phyloP scores from a whole-genome alignment of 2,113 vertebrate species.

The Bolborhynchus lineola region DNA sequence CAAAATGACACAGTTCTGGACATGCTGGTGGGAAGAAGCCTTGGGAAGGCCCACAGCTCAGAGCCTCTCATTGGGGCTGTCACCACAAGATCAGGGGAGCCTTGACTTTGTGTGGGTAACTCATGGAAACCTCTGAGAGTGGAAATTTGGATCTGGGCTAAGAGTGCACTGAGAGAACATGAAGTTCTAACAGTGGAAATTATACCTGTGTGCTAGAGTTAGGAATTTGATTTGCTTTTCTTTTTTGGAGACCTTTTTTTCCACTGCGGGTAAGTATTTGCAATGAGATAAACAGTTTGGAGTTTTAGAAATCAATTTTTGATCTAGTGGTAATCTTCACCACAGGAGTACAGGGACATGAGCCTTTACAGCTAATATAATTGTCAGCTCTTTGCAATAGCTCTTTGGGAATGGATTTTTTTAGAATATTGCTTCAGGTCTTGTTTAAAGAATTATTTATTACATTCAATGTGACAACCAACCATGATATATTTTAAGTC shows the following conservation, averaged over 20 bases:
- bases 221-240: background rate
- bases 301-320: background rate
- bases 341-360: background rate
- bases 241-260: background rate
- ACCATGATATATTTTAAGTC: background rate
- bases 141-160: background rate
- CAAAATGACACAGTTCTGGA: background rate
- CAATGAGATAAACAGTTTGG: background rate
- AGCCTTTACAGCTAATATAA: background rate
- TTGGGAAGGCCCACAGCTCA: background rate
- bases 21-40: background rate
- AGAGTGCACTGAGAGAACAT: background rate
- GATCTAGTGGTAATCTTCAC: background rate
- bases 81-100: fast-evolving
- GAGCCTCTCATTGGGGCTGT: background rate
- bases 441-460: background rate
- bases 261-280: background rate
- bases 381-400: background rate
- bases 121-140: fast-evolving
- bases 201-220: background rate
- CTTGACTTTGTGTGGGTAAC: fast-evolving
- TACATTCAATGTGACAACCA: background rate
- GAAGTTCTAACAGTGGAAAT: background rate
- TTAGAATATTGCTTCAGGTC: background rate
- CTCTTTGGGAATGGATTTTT: background rate